phyloP scores from a whole-genome alignment of 2,888 invertebrate species.

The Meandrusa payeni region DNA sequence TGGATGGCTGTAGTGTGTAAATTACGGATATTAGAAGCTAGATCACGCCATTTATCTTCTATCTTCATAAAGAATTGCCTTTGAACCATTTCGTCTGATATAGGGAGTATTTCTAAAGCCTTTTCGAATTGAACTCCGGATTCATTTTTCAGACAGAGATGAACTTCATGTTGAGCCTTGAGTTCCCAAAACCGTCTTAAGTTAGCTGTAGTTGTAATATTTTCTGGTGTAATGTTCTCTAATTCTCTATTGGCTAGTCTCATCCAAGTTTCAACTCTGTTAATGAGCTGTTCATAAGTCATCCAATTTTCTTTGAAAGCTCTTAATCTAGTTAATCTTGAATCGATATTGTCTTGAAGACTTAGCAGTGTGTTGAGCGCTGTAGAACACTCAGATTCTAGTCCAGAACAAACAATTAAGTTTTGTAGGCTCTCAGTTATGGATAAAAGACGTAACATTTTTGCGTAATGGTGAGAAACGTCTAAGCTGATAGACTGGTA shows the following conservation, averaged over 20 bases:
- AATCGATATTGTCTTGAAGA: constrained; percentile 88
- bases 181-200: constrained; percentile 93
- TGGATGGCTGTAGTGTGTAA: constrained; percentile 85
- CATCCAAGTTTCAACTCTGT: constrained; percentile 89
- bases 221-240: constrained; percentile 83
- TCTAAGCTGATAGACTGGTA: constrained; percentile 91
- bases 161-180: constrained; percentile 92
- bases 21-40: constrained; percentile 83
- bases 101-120: constrained; percentile 87
- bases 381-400: constrained; percentile 87
- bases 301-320: constrained; percentile 90
- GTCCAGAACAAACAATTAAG: constrained; percentile 86
- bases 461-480: constrained; percentile 89
- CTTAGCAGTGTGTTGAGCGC: constrained; percentile 86
- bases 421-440: constrained; percentile 88
- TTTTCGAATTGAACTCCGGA: constrained; percentile 88
- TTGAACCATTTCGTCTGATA: constrained; percentile 92
- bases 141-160: constrained; percentile 88
- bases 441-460: constrained; percentile 86
- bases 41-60: constrained; percentile 87
- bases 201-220: constrained; percentile 84
- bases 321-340: constrained; percentile 84
- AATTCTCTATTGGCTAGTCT: constrained; percentile 87
- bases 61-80: constrained; percentile 89
- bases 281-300: constrained; percentile 86